Evolutionary conservation across 2,888 invertebrate species (phyloP).

Genomic region (Eristalinus sepulchralis): DNA sequence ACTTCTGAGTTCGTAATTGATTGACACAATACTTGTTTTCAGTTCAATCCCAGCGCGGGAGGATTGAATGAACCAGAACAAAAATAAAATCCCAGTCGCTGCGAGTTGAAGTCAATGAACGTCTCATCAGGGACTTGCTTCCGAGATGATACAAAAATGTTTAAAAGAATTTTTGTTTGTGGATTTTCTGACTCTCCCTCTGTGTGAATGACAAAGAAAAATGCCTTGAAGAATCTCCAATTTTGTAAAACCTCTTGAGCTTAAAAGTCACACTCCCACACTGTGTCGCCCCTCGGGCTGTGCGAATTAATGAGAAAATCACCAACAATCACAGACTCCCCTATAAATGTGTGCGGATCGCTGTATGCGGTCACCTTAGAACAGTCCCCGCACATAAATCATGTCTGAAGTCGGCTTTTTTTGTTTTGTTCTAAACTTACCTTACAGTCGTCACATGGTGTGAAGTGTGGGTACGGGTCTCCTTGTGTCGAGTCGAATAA

Average conservation of each 20-base stretch:
- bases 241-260: not conserved
- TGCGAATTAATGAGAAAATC: not conserved
- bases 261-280: not conserved
- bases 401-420: slow-evolving; percentile 3
- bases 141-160: no score
- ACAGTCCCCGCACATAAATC: slow-evolving; percentile 5
- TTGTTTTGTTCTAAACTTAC: slow-evolving; percentile 74
- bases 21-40: not conserved
- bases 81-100: not conserved
- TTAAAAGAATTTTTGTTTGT: no score
- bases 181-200: not conserved
- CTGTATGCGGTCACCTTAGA: not conserved
- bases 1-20: not conserved
- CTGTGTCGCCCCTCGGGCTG: not conserved
- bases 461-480: slow-evolving; percentile 80
- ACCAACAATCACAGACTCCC: not conserved
- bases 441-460: slow-evolving; percentile 81
- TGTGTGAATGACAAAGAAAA: not conserved
- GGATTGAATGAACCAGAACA: not conserved
- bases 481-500: slow-evolving; percentile 80
- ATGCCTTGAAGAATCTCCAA: not conserved
- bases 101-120: not conserved
- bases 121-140: not conserved
- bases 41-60: not conserved
- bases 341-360: no score